These are phyloP conservation scores for Poeciliopsis turneri DNA, from an alignment of 2,797 vertebrate genomes.

Conservation along the genomic window DNA sequence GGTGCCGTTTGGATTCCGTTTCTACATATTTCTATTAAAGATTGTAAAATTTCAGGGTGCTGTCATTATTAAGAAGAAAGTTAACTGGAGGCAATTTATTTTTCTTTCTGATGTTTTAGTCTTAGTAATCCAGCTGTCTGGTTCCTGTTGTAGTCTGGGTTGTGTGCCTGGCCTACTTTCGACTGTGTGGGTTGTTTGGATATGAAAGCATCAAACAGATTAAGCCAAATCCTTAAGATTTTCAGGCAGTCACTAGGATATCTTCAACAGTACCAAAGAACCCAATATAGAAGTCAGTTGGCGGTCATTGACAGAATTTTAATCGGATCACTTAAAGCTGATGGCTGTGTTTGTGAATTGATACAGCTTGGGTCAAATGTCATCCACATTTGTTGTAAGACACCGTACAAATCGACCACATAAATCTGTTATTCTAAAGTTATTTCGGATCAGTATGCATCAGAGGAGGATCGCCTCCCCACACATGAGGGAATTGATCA, in stretches of 20 bases:
- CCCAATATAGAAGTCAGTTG: conserved; percentile 17
- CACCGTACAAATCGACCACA: conserved; percentile 1
- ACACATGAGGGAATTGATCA: not conserved
- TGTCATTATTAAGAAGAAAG: not conserved
- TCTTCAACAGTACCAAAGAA: conserved; percentile 15
- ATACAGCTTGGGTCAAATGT: conserved; percentile 3
- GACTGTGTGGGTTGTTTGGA: conserved; percentile 28
- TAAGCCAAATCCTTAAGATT: conserved; percentile 47
- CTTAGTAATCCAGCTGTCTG: conserved; percentile 32
- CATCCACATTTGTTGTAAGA: not conserved
- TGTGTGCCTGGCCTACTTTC: conserved; percentile 42
- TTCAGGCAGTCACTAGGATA: conserved; percentile 25
- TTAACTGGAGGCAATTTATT: not conserved
- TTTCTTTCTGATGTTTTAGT: not conserved
- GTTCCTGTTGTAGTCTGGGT: conserved; percentile 14
- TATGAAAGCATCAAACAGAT: conserved; percentile 51
- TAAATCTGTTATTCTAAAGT: conserved; percentile 8
- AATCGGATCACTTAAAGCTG: not conserved
- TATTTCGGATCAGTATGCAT: not conserved
- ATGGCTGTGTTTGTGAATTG: not conserved
- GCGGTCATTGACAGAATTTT: conserved; percentile 11
- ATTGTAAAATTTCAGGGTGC: not conserved
- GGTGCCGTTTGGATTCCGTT: not conserved
- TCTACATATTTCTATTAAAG: conserved; percentile 19
- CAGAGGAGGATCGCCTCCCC: conserved; percentile 7